phyloP scores from a whole-genome alignment of 2,113 vertebrate species.

The Lucifuga dentata region DNA sequence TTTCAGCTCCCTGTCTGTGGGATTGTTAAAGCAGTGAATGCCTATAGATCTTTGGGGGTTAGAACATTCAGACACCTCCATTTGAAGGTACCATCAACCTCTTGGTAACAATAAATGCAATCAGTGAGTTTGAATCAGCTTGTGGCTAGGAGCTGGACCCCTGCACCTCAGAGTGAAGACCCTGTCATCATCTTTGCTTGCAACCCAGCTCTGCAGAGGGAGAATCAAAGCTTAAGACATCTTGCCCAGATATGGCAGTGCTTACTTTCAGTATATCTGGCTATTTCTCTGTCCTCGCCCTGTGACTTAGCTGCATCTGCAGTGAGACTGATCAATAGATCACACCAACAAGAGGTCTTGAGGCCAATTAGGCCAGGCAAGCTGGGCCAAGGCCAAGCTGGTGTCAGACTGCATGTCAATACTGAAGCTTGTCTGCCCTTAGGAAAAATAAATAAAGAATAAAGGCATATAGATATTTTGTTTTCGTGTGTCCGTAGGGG shows the following conservation, averaged over 20 bases:
- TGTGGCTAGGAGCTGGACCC: conserved; percentile 55
- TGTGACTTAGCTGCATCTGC: conserved; percentile 62
- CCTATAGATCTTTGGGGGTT: conserved; percentile 68
- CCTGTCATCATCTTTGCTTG: conserved; percentile 51
- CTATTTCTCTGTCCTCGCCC: conserved; percentile 49
- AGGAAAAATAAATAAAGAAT: conserved; percentile 58
- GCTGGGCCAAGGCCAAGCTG: conserved; percentile 43
- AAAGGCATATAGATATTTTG: conserved; percentile 36
- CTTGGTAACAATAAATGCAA: conserved; percentile 70
- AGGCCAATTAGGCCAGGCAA: conserved; percentile 74
- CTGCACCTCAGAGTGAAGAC: conserved; percentile 57
- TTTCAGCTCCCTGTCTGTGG: conserved; percentile 66
- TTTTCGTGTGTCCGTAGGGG: neutral
- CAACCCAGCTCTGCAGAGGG: conserved; percentile 39
- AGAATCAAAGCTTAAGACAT: conserved; percentile 65
- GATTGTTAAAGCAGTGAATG: conserved; percentile 64
- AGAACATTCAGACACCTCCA: conserved; percentile 66
- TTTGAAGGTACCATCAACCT: conserved; percentile 66
- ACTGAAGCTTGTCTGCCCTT: conserved; percentile 59
- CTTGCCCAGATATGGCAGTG: conserved; percentile 56
- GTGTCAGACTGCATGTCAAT: conserved; percentile 67
- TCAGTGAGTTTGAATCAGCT: conserved; percentile 66
- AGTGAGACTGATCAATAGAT: conserved; percentile 72
- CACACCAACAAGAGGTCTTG: conserved; percentile 73
- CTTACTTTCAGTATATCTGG: conserved; percentile 52